Base-by-base conservation (phyloP, 2,888 invertebrate species). In the Sycophila texana region DNA sequence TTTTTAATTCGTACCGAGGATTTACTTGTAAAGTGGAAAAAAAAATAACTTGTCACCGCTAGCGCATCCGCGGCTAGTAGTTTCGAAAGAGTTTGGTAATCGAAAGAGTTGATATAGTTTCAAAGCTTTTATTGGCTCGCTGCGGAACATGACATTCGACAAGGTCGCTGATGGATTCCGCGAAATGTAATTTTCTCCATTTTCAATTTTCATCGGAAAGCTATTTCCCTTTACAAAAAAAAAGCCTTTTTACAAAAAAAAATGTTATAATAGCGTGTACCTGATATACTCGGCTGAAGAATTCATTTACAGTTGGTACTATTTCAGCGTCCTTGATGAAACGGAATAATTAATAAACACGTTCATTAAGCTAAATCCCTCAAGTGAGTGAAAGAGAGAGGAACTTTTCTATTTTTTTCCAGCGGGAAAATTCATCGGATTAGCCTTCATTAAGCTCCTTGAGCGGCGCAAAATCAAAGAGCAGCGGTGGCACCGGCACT, bases 51-150 rank as follows among this genome's bases (percentile, higher is more conserved):
- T n/a, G 53, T 53, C n/a, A 53, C 53, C 2, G n/a, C 53, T n/a
- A 26, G 26, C 22, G 60, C 14, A 60, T 60, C 16, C 16, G 14
- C 16, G 14, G 5, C 30, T 10, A 30, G 12, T 10, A 20, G 61
- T n/a, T n/a, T 16, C 10, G 39, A 39, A 61, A 61, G 30, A 61
- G 61, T 65, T 65, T 49, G 39, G 58, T 70, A 70, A 70, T 70
- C 58, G 57, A 49, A 30, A 18, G 47, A 26, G 39, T 39, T 63
- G 61, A 71, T 51, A 5, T n/a, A 20, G 26, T 49, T 61, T 18
- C 18, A 72, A 51, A 72, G 72, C 72, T 72, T 72, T 61, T 61
- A 72, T 61, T 30, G 72, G 53, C 3, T 53, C 51, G 5, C 18
- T 53, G 49, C 61, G 7, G 55, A 16, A 20, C 53, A 55, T 39